Conservation (phyloP, 2,888 invertebrate genomes). For the Euzophera pinguis region DNA sequence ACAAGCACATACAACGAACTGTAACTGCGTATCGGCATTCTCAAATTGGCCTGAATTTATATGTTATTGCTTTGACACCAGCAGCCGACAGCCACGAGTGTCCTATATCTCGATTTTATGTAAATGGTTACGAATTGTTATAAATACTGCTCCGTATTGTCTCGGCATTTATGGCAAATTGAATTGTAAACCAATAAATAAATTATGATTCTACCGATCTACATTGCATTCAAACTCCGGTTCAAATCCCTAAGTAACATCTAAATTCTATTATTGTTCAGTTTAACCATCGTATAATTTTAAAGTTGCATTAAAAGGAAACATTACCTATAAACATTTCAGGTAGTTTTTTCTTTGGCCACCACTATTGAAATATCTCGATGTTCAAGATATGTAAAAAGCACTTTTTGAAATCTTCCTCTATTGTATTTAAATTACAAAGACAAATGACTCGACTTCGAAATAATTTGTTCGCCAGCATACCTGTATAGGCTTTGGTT, state of each 20-base stretch:
- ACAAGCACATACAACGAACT: neutral
- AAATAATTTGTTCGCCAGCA: slow-evolving; percentile 2
- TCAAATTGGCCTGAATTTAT: slow-evolving; percentile 1
- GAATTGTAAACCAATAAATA: slow-evolving; percentile 8
- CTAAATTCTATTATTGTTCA: neutral
- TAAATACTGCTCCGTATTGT: slow-evolving; percentile 1
- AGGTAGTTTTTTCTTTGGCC: neutral
- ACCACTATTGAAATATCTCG: neutral
- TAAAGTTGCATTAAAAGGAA: neutral
- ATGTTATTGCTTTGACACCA: neutral
- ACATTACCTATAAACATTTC: slow-evolving; percentile 8
- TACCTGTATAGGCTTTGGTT: neutral
- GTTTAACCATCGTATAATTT: neutral
- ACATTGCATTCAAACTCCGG: neutral
- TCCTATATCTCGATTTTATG: slow-evolving; percentile 7
- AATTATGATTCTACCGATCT: slow-evolving; percentile 2
- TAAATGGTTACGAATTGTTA: slow-evolving; percentile 6
- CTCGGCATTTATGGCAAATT: slow-evolving; percentile 4
- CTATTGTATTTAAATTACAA: slow-evolving; percentile 10
- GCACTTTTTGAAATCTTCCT: neutral
- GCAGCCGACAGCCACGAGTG: neutral
- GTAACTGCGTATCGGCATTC: neutral
- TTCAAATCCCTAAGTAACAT: neutral
- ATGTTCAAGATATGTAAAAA: slow-evolving; percentile 1
- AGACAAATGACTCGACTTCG: slow-evolving; percentile 3